These are phyloP conservation scores for Scaptomyza hsui DNA, from an alignment of 1,140 invertebrate species.

Conservation along the genomic window DNA sequence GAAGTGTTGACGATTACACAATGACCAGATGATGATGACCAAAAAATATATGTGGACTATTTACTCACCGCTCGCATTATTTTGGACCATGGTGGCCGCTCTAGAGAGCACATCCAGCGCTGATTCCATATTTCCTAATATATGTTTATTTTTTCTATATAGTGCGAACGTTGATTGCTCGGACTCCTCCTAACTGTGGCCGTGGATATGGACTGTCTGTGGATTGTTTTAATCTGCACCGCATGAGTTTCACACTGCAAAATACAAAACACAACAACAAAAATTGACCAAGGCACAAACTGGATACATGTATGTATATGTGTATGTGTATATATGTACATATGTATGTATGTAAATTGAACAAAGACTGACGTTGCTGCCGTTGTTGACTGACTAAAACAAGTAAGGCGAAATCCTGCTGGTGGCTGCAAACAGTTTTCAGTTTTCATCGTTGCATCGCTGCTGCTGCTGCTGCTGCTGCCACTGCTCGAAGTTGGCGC, in stretches of 20 bases:
- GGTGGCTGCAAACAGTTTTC: constrained; percentile 59
- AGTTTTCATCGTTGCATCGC: constrained; percentile 47
- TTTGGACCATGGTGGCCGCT: constrained; percentile 95
- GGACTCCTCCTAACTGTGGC: constrained; percentile 12
- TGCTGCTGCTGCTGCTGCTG: constrained; percentile 6
- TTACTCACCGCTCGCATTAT: constrained; percentile 85
- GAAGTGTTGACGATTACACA: constrained; percentile 26
- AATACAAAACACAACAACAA: constrained; percentile 68
- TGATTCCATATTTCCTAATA: constrained; percentile 88
- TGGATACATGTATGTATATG: constrained; percentile 27
- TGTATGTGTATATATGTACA: constrained; percentile 24
- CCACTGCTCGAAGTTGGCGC: constrained; percentile 8
- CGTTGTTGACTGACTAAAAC: constrained; percentile 62
- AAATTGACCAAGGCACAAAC: constrained; percentile 69
- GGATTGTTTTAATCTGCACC: constrained; percentile 59
- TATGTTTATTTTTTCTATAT: not conserved
- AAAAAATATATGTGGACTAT: not conserved
- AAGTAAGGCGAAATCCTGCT: constrained; percentile 77
- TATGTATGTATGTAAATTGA: constrained; percentile 69
- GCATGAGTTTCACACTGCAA: constrained; percentile 79
- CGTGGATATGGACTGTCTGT: constrained; percentile 23
- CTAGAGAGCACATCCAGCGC: constrained; percentile 94
- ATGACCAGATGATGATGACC: constrained; percentile 8
- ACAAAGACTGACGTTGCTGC: constrained; percentile 68
- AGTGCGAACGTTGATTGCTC: constrained; percentile 9